Conservation (phyloP, 1,140 invertebrate species). For the Saccostrea echinata region DNA sequence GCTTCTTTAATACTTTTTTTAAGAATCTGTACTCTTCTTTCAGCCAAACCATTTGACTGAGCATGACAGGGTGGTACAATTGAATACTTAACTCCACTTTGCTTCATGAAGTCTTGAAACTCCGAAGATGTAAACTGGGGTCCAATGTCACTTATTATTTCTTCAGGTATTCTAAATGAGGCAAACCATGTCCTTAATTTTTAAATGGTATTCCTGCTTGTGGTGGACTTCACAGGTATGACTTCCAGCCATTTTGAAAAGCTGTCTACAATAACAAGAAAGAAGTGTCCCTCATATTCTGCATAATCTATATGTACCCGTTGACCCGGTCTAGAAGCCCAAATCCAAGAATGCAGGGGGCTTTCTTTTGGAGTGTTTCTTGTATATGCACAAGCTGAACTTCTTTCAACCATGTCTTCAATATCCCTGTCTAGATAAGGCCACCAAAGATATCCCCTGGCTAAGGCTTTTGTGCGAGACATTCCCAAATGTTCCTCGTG, state of each 20-base stretch:
- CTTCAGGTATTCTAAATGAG: conserved; percentile 76
- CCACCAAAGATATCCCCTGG: conserved; percentile 81
- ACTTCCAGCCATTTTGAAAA: conserved; percentile 82
- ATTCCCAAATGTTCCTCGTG: conserved; percentile 77
- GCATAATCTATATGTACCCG: conserved; percentile 79
- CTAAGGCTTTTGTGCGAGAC: conserved; percentile 78
- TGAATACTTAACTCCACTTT: conserved; percentile 67
- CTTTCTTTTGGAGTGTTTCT: conserved; percentile 59
- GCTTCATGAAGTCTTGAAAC: conserved; percentile 68
- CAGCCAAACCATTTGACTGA: conserved; percentile 52
- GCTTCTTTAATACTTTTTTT: conserved; percentile 34
- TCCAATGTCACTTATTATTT: conserved; percentile 79
- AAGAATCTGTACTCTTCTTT: conserved; percentile 54
- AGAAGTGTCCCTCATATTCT: conserved; percentile 74
- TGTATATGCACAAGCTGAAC: conserved; percentile 77
- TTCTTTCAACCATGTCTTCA: conserved; percentile 75
- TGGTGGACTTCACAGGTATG: conserved; percentile 55
- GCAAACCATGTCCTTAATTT: conserved; percentile 75
- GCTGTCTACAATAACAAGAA: conserved; percentile 80
- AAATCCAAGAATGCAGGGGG: conserved; percentile 72
- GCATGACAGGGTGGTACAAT: conserved; percentile 23
- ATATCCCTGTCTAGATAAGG: conserved; percentile 80
- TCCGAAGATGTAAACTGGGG: conserved; percentile 78
- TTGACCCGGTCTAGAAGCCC: conserved; percentile 72
- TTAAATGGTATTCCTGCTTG: conserved; percentile 56